These are phyloP conservation scores for Aproaerema taeniolella DNA, from an alignment of 2,888 invertebrate genomes.

Conservation along the genomic window DNA sequence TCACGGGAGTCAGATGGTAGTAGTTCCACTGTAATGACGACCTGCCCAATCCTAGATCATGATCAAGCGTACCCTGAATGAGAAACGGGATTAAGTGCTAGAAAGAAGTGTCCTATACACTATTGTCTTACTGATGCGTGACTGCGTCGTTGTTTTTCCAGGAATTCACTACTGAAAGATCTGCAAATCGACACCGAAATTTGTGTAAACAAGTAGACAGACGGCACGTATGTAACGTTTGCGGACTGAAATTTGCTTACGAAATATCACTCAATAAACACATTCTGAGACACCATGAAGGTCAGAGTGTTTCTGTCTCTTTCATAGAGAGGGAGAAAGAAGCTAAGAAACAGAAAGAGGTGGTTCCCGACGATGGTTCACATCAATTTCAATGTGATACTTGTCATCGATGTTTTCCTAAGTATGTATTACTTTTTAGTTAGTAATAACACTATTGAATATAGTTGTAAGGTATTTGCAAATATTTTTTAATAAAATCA, in stretches of 20 bases:
- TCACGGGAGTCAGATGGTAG: too few species aligned
- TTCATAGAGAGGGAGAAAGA: constrained; percentile 42
- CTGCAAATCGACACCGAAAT: constrained; percentile 67
- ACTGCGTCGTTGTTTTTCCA: constrained; percentile 23
- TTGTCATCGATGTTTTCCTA: constrained; percentile 80
- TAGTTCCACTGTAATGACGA: too few species aligned
- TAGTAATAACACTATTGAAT: neutral
- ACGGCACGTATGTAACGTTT: constrained; percentile 52
- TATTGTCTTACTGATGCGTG: too few species aligned
- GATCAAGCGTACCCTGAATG: too few species aligned
- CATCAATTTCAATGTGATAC: constrained; percentile 74
- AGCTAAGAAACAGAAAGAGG: neutral
- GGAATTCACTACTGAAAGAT: constrained; percentile 31
- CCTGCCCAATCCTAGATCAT: too few species aligned
- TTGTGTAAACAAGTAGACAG: constrained; percentile 54
- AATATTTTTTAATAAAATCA: neutral
- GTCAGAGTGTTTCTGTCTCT: constrained; percentile 59
- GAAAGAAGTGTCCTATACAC: too few species aligned
- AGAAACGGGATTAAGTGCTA: too few species aligned
- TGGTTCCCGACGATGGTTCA: constrained; percentile 3
- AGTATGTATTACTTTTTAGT: constrained; percentile 36
- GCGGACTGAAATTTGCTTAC: constrained; percentile 60
- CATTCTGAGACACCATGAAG: constrained; percentile 57
- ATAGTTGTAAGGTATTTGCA: neutral
- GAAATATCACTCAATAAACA: constrained; percentile 70